These are phyloP conservation scores for Pogonus chalceus DNA, from an alignment of 1,140 invertebrate genomes.

Conservation along the genomic window DNA sequence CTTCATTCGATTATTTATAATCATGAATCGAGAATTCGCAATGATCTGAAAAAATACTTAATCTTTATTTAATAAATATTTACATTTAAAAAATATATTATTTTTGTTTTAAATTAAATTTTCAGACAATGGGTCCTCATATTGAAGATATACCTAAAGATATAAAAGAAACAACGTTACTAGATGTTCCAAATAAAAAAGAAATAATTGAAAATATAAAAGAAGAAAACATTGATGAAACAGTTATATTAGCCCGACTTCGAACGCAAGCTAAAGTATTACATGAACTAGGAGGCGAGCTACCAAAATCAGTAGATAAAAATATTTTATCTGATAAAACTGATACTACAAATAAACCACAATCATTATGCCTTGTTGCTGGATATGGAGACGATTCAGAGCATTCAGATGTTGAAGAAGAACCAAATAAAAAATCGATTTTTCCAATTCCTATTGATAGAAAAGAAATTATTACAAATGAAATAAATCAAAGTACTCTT, in stretches of 20 bases:
- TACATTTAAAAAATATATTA: background rate
- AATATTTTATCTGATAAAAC: slow-evolving; percentile 8
- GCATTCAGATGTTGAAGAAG: slow-evolving; percentile 36
- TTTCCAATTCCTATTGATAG: slow-evolving; percentile 18
- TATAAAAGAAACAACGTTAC: background rate
- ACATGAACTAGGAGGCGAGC: slow-evolving; percentile 34
- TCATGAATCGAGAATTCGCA: slow-evolving; percentile 27
- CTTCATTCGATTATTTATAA: too few relatives aligned
- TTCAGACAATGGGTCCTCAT: background rate
- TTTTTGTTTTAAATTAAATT: slow-evolving; percentile 1
- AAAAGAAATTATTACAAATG: slow-evolving; percentile 1
- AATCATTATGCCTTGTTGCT: slow-evolving; percentile 41
- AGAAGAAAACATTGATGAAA: slow-evolving; percentile 32
- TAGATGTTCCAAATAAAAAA: background rate
- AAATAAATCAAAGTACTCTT: slow-evolving; percentile 28
- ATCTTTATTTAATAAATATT: background rate
- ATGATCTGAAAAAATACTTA: slow-evolving; percentile 22
- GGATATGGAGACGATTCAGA: slow-evolving; percentile 47
- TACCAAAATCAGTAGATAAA: slow-evolving; percentile 23
- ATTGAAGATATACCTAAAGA: slow-evolving; percentile 3
- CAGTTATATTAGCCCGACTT: slow-evolving; percentile 31
- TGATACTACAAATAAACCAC: slow-evolving; percentile 5
- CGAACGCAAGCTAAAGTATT: slow-evolving; percentile 35
- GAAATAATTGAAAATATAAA: slow-evolving; percentile 4
- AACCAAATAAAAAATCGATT: slow-evolving; percentile 12